phyloP scores from a whole-genome alignment of 2,113 vertebrate genomes.

The Cavia porcellus region DNA sequence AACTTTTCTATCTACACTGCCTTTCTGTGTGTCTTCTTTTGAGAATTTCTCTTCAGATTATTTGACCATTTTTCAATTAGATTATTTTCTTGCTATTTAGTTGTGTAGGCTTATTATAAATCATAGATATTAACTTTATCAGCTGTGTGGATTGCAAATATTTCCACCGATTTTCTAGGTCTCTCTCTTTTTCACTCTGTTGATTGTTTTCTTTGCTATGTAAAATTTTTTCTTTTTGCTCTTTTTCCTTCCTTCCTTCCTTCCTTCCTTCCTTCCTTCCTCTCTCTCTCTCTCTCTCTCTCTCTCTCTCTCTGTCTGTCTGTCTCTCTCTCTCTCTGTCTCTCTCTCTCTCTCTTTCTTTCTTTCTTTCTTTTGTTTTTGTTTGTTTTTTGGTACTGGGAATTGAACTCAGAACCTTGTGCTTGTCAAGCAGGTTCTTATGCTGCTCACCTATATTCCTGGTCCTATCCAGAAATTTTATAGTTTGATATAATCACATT shows the following conservation, averaged over 20 bases:
- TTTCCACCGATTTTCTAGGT: not conserved
- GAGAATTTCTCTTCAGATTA: not conserved
- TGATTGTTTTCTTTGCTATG: not conserved
- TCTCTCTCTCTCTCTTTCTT: too few relatives aligned
- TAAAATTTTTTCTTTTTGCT: too few relatives aligned
- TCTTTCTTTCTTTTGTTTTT: too few relatives aligned
- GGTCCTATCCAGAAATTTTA: not conserved
- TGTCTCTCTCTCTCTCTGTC: too few relatives aligned
- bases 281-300: too few relatives aligned
- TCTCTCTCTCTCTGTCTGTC: too few relatives aligned
- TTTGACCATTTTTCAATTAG: not conserved
- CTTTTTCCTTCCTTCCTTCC: too few relatives aligned
- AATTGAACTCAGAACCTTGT: too few relatives aligned
- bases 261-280: too few relatives aligned
- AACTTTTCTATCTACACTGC: not conserved
- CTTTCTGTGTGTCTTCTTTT: not conserved
- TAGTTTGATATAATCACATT: not conserved
- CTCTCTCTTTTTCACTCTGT: not conserved
- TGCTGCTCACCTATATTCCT: too few relatives aligned
- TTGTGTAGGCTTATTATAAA: not conserved
- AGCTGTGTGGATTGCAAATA: not conserved
- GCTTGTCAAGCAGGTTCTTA: too few relatives aligned
- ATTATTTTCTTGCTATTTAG: not conserved
- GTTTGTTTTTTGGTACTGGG: too few relatives aligned
- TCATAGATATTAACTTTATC: not conserved